A percentile compares a stretch with the other conserved stretches of the same genome.
Evolutionary conservation across 2,888 invertebrate species (phyloP).

Genomic region (Therioaphis trifolii): DNA sequence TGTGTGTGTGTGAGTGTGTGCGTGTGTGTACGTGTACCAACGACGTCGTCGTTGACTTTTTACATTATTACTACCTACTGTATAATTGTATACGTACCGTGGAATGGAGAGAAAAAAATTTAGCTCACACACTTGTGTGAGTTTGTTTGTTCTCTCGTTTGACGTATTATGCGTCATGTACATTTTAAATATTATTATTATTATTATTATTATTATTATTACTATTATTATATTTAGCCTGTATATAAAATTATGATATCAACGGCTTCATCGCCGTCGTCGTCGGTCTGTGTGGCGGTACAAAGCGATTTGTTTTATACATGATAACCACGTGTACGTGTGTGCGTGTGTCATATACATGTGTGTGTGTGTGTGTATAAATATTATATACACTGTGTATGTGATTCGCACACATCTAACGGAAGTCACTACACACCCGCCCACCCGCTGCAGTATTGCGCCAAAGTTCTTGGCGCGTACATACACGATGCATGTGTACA

Average conservation of each 20-base stretch:
- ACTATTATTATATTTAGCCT: neutral
- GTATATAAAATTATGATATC: neutral
- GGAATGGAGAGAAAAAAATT: neutral
- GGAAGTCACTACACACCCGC: too few relatives aligned
- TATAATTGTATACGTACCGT: neutral
- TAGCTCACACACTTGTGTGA: conserved; percentile 29
- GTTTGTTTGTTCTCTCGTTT: neutral
- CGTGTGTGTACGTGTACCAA: neutral
- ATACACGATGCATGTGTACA: too few relatives aligned
- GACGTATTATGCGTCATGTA: too few relatives aligned
- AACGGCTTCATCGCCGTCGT: conserved; percentile 1
- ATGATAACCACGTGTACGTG: conserved; percentile 5
- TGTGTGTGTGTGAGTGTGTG: too few relatives aligned
- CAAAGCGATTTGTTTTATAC: neutral
- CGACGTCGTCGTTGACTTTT: neutral
- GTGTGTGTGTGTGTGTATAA: too few relatives aligned
- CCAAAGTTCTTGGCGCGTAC: too few relatives aligned
- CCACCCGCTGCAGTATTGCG: too few relatives aligned
- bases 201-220: neutral
- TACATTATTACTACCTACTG: neutral
- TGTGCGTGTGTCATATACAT: too few relatives aligned
- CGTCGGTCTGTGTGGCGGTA: neutral
- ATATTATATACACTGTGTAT: too few relatives aligned
- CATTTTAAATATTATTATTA: neutral
- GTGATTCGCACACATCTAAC: neutral